Conservation (phyloP, 2,113 vertebrate genomes). For the Lagopus muta region DNA sequence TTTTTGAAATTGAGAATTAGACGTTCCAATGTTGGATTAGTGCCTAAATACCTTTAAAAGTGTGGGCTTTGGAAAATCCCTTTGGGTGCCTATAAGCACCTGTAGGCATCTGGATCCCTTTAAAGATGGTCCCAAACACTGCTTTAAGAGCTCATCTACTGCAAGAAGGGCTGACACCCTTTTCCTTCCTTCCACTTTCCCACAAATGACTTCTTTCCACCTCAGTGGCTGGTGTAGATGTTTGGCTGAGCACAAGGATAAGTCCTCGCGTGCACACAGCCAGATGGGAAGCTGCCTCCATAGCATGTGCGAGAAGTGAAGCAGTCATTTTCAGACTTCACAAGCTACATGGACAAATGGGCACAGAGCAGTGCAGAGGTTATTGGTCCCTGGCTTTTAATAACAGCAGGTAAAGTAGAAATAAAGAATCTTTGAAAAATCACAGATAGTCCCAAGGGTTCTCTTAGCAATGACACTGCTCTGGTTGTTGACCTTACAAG, state of each 20-base stretch:
- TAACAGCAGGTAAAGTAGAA: not conserved
- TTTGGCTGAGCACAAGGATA: not conserved
- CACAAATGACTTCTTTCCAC: not conserved
- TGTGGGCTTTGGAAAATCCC: slow-evolving; percentile 60
- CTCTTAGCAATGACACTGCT: not conserved
- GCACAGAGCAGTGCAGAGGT: accelerated
- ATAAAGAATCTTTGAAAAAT: not conserved
- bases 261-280: accelerated
- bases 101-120: slow-evolving; percentile 36
- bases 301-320: accelerated
- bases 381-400: not conserved
- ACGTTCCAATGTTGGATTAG: slow-evolving; percentile 52
- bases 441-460: not conserved
- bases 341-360: not conserved
- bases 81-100: slow-evolving; percentile 47
- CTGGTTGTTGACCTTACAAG: not conserved
- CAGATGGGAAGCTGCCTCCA: accelerated
- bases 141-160: not conserved
- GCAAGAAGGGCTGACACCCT: not conserved
- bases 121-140: not conserved
- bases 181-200: not conserved
- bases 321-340: accelerated
- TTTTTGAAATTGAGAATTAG: slow-evolving; percentile 63
- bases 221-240: not conserved
- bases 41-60: slow-evolving; percentile 70